Evolutionary conservation across 37 sponge, comb jelly and placozoan genomes (phyloP), one percentile per base, ranked within the genome.

Genomic region (Hexactinellida sp.): DNA sequence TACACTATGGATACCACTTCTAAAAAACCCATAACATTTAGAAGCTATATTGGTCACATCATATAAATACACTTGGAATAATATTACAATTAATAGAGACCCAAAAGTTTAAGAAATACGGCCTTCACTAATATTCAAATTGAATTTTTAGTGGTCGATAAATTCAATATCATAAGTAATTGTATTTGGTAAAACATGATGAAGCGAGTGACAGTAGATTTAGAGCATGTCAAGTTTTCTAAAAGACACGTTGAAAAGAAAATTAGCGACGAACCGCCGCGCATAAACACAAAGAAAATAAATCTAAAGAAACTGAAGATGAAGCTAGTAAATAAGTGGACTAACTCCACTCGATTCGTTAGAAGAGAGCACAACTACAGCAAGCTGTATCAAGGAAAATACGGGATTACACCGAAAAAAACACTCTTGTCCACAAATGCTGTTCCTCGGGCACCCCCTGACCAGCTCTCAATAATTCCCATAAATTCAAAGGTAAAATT

Each of bases 1-100:
- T 47, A 47, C 52, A 63, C 76, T 63, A 63, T 63, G 76, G 76
- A 63, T 63, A 21, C 76, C 5, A 63, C 76, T 63, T 63, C 1
- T 63, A 63, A n/a, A 63, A 21, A 63, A 63, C 3, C 76, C 76
- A 63, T 25, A 63, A 63, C 28, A 25, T n/a, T 32, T 63, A 63
- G 13, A 63, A 63, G 3, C 76, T 63, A 63, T 63, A 23, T 63
- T 63, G 76, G 76, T n/a, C 76, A 63, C 76, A 23, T 28, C 13
- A n/a, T 63, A 63, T 63, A 63, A 63, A 63, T 63, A 63, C 10
- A 16, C 47, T 41, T 13, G 13, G 76, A 21, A 63, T 63, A 63
- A n/a, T 63, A 28, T 5, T 32, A 63, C 5, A n/a, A 63, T 63
- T 63, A 7, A 63, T 25, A 63, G 21, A 7, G 5, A 63, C 76